Conservation (phyloP, 2,797 vertebrate species). For the Cynodonichthys magdalenae region DNA sequence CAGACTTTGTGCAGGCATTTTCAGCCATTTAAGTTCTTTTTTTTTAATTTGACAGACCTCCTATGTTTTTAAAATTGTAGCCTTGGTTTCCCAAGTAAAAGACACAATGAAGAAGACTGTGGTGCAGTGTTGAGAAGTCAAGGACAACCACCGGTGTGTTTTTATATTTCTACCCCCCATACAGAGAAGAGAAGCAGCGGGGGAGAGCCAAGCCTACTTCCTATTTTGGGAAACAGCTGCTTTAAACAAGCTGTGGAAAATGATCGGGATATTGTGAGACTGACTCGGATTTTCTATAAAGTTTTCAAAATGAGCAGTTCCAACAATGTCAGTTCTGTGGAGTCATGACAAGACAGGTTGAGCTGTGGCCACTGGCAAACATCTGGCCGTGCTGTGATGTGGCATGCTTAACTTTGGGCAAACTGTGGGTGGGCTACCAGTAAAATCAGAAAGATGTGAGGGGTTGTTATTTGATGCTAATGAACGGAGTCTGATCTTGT, state of each 20-base stretch:
- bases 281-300: slow-evolving; percentile 11
- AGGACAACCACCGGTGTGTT: slow-evolving; percentile 58
- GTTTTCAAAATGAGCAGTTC: slow-evolving; percentile 8
- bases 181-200: slow-evolving; percentile 44
- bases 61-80: slow-evolving; percentile 28
- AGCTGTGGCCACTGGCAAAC: slow-evolving; percentile 7
- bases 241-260: slow-evolving; percentile 56
- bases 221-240: slow-evolving; percentile 75
- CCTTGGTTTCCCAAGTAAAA: slow-evolving; percentile 17
- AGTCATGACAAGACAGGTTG: slow-evolving; percentile 12
- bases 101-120: slow-evolving; percentile 47
- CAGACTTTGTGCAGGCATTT: slow-evolving; percentile 7
- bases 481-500: slow-evolving; percentile 64
- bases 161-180: slow-evolving; percentile 67
- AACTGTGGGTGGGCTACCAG: slow-evolving; percentile 42
- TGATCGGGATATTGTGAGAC: slow-evolving; percentile 12
- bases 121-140: slow-evolving; percentile 31
- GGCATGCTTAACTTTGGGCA: slow-evolving; percentile 1
- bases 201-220: slow-evolving; percentile 50
- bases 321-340: neutral
- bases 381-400: slow-evolving; percentile 35
- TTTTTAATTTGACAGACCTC: slow-evolving; percentile 13
- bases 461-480: slow-evolving; percentile 70
- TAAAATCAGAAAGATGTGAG: slow-evolving; percentile 35
- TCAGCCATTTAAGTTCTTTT: neutral